A percentile compares a stretch with the other conserved stretches of the same genome.
Evolutionary conservation across 1,140 invertebrate genomes (phyloP).

Genomic region (Elymnias hypermnestra): DNA sequence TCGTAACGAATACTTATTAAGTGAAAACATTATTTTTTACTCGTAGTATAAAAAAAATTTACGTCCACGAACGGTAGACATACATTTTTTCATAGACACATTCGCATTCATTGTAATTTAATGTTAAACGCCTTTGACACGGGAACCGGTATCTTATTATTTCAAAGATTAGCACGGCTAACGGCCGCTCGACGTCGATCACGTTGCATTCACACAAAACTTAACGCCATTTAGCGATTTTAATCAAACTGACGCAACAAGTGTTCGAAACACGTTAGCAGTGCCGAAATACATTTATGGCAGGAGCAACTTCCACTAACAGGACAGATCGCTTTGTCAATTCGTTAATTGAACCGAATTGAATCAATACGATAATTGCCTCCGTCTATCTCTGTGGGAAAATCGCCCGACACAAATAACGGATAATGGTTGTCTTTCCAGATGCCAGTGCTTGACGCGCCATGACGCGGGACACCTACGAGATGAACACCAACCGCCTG

Average conservation of each 20-base stretch:
- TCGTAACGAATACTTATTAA: not conserved
- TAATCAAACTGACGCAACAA: constrained; percentile 33
- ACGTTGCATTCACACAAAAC: constrained; percentile 48
- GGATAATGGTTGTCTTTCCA: constrained; percentile 41
- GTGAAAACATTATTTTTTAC: too few species aligned
- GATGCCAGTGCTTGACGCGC: constrained; percentile 43
- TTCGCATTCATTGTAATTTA: too few species aligned
- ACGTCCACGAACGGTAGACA: too few species aligned
- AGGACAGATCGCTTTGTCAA: constrained; percentile 1
- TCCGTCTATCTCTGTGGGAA: constrained; percentile 16
- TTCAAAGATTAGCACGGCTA: constrained; percentile 29
- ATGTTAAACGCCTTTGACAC: too few species aligned
- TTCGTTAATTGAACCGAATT: constrained; percentile 30
- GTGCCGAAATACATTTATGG: too few species aligned
- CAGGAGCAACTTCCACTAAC: not conserved
- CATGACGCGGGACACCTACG: constrained; percentile 68
- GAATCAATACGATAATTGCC: constrained; percentile 25
- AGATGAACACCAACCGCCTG: constrained; percentile 60
- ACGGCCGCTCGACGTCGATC: constrained; percentile 27
- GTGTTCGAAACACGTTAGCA: constrained; percentile 6
- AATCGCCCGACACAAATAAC: constrained; percentile 17
- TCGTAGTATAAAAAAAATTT: too few species aligned
- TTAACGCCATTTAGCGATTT: constrained; percentile 37
- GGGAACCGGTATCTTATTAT: constrained; percentile 14
- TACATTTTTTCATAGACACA: too few species aligned